Evolutionary conservation across 1,140 invertebrate species (phyloP), one percentile per base, ranked within the genome.

Genomic region (Caenorhabditis tropicalis): DNA sequence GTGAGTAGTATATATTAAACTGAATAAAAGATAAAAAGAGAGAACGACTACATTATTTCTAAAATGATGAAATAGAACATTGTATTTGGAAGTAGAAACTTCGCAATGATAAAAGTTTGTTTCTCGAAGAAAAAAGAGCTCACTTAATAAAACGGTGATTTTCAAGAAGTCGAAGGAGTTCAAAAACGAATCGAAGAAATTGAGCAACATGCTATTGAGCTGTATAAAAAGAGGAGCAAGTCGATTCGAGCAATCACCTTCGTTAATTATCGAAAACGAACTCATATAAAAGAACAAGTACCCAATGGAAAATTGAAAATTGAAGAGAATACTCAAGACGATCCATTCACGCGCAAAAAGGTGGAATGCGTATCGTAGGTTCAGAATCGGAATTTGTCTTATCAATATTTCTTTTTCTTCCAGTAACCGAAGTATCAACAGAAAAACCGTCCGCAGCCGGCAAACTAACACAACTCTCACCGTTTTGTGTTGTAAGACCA

Each of bases 331-430:
- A 24, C 36, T 15, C 65, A 74, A 24, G 65, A 74, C 15, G 65
- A 74, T 74, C 65, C 65, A 4, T 74, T 74, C 36, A 74, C 65
- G 15, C 12, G 65, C 2, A 74, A 74, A 74, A 74, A 29, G 65
- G 65, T 33, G 65, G 65, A 12, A 74, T 74, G 65, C 65, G 65
- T 74, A 15, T 74, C 4, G 65, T 74, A 7, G 65, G 65, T 27
- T 74, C 65, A 1, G 43, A 74, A 31, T 74, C 65, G 9, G 43
- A 43, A 74, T n/a, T 74, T 24, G 65, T 43, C 21, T 4, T 7
- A 15, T 43, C 43, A 24, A 10, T 43, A 43, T 6, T 5, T 43
- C 39, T 74, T 5, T 2, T 9, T 19, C 43, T 74, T 74, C 43
- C 65, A 74, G 65, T 74, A 19, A 9, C 65, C 12, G 65, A 74